Evolutionary conservation across 2,888 invertebrate species (phyloP).

Genomic region (Ceriagrion tenellum): DNA sequence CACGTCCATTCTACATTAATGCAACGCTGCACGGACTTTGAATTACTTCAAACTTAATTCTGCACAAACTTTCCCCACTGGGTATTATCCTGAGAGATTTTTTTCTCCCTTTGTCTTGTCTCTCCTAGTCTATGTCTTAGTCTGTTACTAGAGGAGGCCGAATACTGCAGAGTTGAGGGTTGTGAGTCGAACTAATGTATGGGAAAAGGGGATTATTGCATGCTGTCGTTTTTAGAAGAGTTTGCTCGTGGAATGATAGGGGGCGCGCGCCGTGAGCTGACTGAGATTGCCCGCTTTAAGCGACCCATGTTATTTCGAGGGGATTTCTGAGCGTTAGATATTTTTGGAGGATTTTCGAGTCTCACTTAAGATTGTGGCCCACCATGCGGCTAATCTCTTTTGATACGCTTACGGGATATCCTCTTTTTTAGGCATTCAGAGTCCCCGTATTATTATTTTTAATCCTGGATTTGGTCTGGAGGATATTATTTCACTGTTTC

Average conservation of each 20-base stretch:
- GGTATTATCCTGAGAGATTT: background rate
- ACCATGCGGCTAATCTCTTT: background rate
- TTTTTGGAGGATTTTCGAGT: background rate
- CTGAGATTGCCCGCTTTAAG: background rate
- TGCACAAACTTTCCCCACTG: too few relatives aligned
- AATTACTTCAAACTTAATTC: too few relatives aligned
- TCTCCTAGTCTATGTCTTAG: too few relatives aligned
- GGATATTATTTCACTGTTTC: background rate
- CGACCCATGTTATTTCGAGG: background rate
- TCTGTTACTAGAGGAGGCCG: background rate
- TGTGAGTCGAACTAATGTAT: background rate
- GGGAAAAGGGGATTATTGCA: background rate
- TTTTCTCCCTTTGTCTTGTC: background rate
- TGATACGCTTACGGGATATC: background rate
- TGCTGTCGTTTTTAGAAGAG: background rate
- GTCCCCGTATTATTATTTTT: background rate
- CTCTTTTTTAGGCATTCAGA: background rate
- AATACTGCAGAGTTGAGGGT: background rate
- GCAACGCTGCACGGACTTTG: too few relatives aligned
- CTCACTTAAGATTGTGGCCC: background rate
- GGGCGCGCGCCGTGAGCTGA: background rate
- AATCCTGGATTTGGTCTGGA: background rate
- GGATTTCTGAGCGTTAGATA: background rate
- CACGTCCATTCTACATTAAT: too few relatives aligned
- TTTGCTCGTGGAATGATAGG: background rate